Evolutionary conservation across 2,888 invertebrate genomes (phyloP).

Genomic region (Zele albiditarsus): DNA sequence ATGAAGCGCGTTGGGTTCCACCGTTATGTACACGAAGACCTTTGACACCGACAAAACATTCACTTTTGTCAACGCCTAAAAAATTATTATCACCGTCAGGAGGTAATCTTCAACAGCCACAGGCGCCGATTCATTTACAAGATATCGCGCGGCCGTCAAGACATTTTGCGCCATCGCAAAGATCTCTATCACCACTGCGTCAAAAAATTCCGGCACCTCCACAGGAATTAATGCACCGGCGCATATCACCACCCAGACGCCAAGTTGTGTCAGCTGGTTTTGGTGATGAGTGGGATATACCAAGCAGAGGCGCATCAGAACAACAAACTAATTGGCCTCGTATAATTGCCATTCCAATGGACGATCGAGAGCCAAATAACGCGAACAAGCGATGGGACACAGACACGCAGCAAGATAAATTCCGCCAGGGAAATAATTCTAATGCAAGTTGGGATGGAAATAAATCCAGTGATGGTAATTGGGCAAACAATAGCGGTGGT

Average conservation of each 20-base stretch:
- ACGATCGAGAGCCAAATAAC: conserved; percentile 38
- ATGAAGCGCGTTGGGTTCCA: conserved; percentile 19
- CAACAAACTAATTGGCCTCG: conserved; percentile 55
- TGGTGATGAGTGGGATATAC: conserved; percentile 68
- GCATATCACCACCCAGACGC: conserved; percentile 15
- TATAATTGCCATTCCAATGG: too few relatives aligned
- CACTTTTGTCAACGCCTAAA: conserved; percentile 36
- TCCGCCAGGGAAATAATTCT: conserved; percentile 9
- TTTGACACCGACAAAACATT: conserved; percentile 36
- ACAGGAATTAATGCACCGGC: conserved; percentile 12
- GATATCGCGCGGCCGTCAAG: conserved; percentile 31
- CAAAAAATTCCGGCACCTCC: conserved; percentile 38
- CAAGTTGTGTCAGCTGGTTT: conserved; percentile 43
- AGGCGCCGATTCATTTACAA: conserved; percentile 36
- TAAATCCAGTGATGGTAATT: conserved; percentile 49
- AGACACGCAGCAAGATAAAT: conserved; percentile 19
- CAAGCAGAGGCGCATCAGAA: conserved; percentile 63
- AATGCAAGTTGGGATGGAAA: conserved; percentile 42
- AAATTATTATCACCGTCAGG: conserved; percentile 45
- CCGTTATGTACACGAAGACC: conserved; percentile 43
- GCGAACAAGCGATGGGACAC: conserved; percentile 40
- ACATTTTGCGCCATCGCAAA: conserved; percentile 43
- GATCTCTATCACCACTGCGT: conserved; percentile 52
- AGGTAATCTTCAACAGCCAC: conserved; percentile 34
- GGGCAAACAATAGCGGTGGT: conserved; percentile 52